Base-by-base conservation (phyloP, 2,888 invertebrate species). In the Clepsis dumicolana region DNA sequence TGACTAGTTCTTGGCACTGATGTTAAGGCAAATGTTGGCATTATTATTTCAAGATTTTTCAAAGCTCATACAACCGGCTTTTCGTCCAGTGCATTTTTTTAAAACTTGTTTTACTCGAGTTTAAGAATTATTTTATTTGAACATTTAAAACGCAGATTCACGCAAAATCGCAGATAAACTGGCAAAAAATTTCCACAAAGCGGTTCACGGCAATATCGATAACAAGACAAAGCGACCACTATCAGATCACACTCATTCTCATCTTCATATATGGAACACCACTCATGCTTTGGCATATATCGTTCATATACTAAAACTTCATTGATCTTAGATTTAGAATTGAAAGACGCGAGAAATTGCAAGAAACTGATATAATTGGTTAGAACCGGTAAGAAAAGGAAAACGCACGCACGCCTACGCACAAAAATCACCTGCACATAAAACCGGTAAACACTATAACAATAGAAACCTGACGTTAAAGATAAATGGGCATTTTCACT, bases 391-490 rank as follows among this genome's bases (percentile, higher is more conserved):
- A 8, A 4, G 3, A 21, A 21, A 48, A 21, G 21, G 2, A 21
- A 48, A 1, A 21, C 48, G 18, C 21, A n/a, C n/a, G 10, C 21
- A 7, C 18, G 12, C 12, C 10, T 48, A 10, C 12, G 48, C 21
- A 48, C 10, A n/a, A 12, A n/a, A 44, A 44, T 44, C 16, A 54
- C 14, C 27, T 3, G 2, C n/a, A 5, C 24, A 1, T 18, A 27
- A 54, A 29, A 16, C n/a, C 5, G 8, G 14, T 25, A 16, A 21
- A 29, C 18, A 16, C 27, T 1, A 29, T 27, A 29, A 7, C 29
- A 29, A 29, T 29, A 29, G 7, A 61, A 44, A 44, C 48, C 18
- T 18, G 50, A 61, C 50, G 44, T 32, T 10, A 21, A 21, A 32
- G n/a, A n/a, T n/a, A n/a, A n/a, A n/a, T n/a, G n/a, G n/a, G n/a